Conservation (phyloP, 1,140 invertebrate species). For the Zophobas morio region DNA sequence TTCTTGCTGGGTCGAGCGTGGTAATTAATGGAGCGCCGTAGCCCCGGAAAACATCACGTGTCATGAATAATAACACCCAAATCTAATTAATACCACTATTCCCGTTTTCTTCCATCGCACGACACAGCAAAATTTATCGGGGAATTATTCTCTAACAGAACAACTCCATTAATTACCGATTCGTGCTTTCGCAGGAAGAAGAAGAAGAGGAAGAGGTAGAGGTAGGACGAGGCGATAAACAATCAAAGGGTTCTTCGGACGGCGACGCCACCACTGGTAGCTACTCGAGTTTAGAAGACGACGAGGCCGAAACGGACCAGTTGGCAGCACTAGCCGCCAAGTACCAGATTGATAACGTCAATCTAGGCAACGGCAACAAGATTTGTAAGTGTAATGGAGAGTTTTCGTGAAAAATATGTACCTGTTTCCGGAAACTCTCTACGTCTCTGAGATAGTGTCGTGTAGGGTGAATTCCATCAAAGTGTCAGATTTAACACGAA, state of each 20-base stretch:
- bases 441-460: too few relatives aligned
- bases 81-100: background rate
- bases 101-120: too few relatives aligned
- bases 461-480: too few relatives aligned
- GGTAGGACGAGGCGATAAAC: conserved; percentile 58
- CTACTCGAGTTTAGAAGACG: conserved; percentile 69
- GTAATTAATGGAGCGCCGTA: too few relatives aligned
- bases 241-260: conserved; percentile 65
- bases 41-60: background rate
- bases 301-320: conserved; percentile 67
- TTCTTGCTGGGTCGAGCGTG: too few relatives aligned
- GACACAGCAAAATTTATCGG: too few relatives aligned
- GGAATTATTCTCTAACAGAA: background rate
- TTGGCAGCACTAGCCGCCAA: conserved; percentile 62
- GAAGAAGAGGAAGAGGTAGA: conserved; percentile 61
- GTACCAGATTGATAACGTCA: conserved; percentile 65
- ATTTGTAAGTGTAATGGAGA: conserved; percentile 61
- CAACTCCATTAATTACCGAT: conserved; percentile 4
- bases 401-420: background rate
- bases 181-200: conserved; percentile 53
- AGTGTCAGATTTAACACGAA: too few relatives aligned
- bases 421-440: too few relatives aligned
- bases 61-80: background rate
- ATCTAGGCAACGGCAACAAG: conserved; percentile 67
- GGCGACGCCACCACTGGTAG: conserved; percentile 68